These are phyloP conservation scores for Lutjanus campechanus DNA, from an alignment of 2,797 vertebrate genomes.

Conservation along the genomic window DNA sequence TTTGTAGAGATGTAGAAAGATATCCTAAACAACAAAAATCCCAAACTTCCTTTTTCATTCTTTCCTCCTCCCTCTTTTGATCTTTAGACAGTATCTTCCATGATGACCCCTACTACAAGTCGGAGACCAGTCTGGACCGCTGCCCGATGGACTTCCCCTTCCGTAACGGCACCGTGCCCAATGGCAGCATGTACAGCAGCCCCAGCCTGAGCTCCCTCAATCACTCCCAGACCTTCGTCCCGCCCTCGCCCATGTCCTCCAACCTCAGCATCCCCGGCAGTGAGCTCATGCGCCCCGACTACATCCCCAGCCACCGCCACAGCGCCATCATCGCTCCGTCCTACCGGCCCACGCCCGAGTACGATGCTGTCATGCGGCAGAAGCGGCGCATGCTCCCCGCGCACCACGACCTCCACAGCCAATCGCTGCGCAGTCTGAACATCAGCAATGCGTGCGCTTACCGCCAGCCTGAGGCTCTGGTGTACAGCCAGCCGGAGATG, in stretches of 20 bases:
- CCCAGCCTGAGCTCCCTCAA: slow-evolving; percentile 96
- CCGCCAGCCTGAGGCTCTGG: slow-evolving; percentile 92
- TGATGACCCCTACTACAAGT: slow-evolving; percentile 94
- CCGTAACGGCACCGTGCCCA: slow-evolving; percentile 91
- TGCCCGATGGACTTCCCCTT: slow-evolving; percentile 89
- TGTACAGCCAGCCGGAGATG: slow-evolving; percentile 97
- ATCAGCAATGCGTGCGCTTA: slow-evolving; percentile 94
- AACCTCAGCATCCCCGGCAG: slow-evolving; percentile 95
- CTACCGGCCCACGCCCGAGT: slow-evolving; percentile 96
- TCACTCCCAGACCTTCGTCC: slow-evolving; percentile 93
- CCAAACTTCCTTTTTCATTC: not conserved
- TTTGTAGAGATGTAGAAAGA: not conserved
- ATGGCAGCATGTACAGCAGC: slow-evolving; percentile 96
- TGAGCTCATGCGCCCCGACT: slow-evolving; percentile 95
- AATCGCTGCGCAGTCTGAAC: slow-evolving; percentile 95
- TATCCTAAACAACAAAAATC: too few relatives aligned
- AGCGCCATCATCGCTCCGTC: slow-evolving; percentile 97
- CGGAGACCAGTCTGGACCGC: slow-evolving; percentile 94
- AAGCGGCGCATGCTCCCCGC: slow-evolving; percentile 88
- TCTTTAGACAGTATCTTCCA: slow-evolving; percentile 94
- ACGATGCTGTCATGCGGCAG: slow-evolving; percentile 96
- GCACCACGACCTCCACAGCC: slow-evolving; percentile 91
- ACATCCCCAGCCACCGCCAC: slow-evolving; percentile 95
- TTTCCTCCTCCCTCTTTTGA: slow-evolving; percentile 4
- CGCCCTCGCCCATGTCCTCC: slow-evolving; percentile 95